These are phyloP conservation scores for Nasalis larvatus DNA, from an alignment of 2,113 vertebrate genomes.

Conservation along the genomic window DNA sequence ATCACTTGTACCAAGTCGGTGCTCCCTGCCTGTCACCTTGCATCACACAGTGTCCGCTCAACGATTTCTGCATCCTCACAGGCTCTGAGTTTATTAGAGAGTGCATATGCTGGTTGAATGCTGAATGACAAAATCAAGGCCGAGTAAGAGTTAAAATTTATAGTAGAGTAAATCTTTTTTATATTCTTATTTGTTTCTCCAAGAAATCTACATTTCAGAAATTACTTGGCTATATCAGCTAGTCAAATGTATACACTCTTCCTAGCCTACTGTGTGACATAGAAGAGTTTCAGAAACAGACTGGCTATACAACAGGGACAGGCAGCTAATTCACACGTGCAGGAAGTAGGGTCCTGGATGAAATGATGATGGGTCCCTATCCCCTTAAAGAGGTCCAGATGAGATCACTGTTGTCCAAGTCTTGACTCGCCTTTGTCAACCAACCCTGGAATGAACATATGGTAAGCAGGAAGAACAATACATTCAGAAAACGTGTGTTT, in stretches of 20 bases:
- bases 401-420: no score
- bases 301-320: neutral
- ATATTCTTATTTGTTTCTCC: neutral
- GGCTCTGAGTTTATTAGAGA: neutral
- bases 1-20: neutral
- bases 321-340: neutral
- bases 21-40: neutral
- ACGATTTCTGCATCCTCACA: neutral
- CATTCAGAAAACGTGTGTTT: neutral
- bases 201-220: neutral
- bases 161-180: neutral
- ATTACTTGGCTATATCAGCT: neutral
- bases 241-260: neutral
- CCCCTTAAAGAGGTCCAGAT: neutral
- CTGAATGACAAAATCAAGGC: neutral
- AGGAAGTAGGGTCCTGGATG: neutral
- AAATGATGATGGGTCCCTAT: neutral
- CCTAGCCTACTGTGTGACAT: neutral
- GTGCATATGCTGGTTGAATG: rapidly evolving
- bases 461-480: neutral
- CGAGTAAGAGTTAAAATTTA: neutral
- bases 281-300: neutral
- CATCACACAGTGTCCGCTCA: neutral
- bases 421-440: neutral
- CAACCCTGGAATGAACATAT: neutral